Evolutionary conservation across 2,797 vertebrate genomes (phyloP).

Genomic region (Nothura maculosa): DNA sequence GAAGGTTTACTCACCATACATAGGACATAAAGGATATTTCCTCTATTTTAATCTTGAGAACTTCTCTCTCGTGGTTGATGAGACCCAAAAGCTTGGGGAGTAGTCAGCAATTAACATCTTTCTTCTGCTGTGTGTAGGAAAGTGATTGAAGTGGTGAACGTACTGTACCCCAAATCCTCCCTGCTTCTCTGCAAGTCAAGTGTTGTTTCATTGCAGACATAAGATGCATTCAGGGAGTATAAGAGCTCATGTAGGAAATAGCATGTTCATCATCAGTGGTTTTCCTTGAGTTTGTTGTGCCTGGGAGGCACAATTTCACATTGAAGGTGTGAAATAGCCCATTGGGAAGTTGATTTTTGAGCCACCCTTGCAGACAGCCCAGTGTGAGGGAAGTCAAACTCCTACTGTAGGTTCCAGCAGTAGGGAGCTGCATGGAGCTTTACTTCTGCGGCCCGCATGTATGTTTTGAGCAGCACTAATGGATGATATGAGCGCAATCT

Average conservation of each 20-base stretch:
- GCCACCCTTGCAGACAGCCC: constrained; percentile 9
- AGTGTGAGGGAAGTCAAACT: not conserved
- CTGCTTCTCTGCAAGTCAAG: not conserved
- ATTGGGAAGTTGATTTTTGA: not conserved
- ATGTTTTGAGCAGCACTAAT: not conserved
- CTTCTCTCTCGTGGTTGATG: constrained; percentile 34
- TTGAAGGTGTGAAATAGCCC: not conserved
- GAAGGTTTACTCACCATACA: constrained; percentile 30
- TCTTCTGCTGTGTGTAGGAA: not conserved
- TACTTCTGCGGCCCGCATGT: not conserved
- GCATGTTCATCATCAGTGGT: not conserved
- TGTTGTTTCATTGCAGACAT: constrained; percentile 52
- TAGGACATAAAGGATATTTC: constrained; percentile 25
- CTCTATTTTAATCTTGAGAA: not conserved
- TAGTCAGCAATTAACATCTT: constrained; percentile 39
- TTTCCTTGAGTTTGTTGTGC: constrained; percentile 47
- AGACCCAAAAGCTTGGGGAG: constrained; percentile 51
- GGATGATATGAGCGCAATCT: not conserved
- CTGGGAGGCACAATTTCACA: constrained; percentile 37
- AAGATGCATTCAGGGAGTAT: constrained; percentile 13
- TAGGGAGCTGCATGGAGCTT: fast-evolving
- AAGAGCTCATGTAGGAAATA: not conserved
- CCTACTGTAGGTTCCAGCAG: not conserved
- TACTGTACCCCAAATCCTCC: not conserved
- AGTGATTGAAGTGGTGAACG: not conserved